Evolutionary conservation across 2,113 vertebrate genomes (phyloP), one percentile per base, ranked within the genome.

Genomic region (Crypturellus undulatus): DNA sequence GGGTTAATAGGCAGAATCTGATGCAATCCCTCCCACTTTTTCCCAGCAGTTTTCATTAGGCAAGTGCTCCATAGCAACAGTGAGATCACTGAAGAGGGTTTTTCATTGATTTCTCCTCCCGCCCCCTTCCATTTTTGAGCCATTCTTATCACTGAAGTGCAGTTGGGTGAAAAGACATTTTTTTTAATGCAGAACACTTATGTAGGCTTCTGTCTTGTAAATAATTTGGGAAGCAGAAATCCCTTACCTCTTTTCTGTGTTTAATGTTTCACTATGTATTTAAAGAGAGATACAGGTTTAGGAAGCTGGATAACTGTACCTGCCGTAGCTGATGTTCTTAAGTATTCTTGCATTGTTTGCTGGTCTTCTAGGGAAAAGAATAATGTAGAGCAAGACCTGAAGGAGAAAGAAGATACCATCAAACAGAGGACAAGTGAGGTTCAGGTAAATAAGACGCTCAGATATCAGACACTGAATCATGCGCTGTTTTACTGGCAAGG

Each of bases 291-390:
- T 86, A 96, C 98, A 82, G 97, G 97, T 52, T 97, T 97, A 96
- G 97, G 97, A 94, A 97, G 97, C 85, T 99, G 97, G 98, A 98
- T 98, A 83, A 97, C 97, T 95, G 97, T 98, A 70, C 98, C 98
- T 43, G 97, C 98, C 93, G 97, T 99, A 94, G 97, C 98, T 89
- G 97, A 97, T 88, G 98, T 99, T 96, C 98, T 99, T 77, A 99
- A 99, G 98, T 99, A 99, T 98, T 98, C 99, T 77, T 99, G 98
- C 98, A 97, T 99, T 97, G 97, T 99, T 96, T 99, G 99, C 98
- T 99, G 99, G 99, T 98, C 98, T 97, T 99, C 98, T 97, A 99
- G 99, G 98, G 99, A 99, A 98, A 99, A 99, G 98, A 99, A 96
- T 95, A 97, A 98, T 84, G 99, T 99, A 97, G 99, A 99, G 87